Conservation (phyloP, 2,888 invertebrate species). For the Apomyelois bistriatella region DNA sequence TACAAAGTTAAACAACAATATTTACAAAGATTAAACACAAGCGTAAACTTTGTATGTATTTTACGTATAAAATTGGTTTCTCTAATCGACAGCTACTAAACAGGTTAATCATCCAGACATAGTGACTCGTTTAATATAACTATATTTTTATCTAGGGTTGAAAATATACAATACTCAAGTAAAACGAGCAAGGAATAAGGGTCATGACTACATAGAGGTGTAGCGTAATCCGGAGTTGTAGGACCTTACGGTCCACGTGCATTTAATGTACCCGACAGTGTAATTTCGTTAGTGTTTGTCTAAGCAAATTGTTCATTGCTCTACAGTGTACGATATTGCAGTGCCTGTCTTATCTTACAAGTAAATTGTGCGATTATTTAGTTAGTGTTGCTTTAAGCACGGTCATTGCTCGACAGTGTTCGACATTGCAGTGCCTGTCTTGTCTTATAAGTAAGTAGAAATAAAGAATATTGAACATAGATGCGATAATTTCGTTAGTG, state of each 20-base stretch:
- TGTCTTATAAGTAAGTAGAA: not conserved
- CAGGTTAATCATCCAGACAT: no score
- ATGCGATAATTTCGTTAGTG: no score
- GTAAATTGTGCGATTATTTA: not conserved
- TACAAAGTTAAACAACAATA: no score
- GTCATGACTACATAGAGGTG: no score
- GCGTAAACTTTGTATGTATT: no score
- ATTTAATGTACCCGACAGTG: not conserved
- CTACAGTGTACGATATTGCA: constrained; percentile 3
- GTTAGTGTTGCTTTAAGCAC: not conserved
- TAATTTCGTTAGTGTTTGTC: not conserved
- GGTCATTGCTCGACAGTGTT: constrained; percentile 1
- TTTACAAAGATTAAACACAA: no score
- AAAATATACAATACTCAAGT: no score
- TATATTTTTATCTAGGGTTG: no score
- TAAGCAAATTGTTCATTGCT: not conserved
- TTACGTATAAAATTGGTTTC: no score
- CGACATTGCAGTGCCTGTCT: not conserved
- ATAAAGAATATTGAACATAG: not conserved
- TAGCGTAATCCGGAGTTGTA: constrained; percentile 11
- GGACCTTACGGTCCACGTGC: not conserved
- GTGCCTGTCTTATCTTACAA: not conserved
- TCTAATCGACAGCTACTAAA: no score
- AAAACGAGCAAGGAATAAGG: no score
- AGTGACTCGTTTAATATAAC: no score